Evolutionary conservation across 2,888 invertebrate genomes (phyloP).

Genomic region (Cybosia mesomella): DNA sequence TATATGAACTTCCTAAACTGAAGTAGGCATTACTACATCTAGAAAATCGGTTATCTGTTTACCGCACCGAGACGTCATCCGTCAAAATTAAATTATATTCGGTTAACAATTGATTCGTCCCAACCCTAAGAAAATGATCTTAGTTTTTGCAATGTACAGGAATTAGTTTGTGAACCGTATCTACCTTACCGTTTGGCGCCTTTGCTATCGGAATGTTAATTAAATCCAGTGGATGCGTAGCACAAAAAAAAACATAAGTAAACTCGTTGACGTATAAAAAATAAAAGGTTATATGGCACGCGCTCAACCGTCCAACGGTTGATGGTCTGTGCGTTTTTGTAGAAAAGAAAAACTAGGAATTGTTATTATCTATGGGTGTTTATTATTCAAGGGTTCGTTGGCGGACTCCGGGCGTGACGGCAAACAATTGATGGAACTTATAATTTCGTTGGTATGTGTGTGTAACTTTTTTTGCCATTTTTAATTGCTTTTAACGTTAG

Average conservation of each 20-base stretch:
- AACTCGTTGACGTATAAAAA: conserved; percentile 68
- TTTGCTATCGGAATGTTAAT: conserved; percentile 58
- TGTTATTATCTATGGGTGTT: conserved; percentile 12
- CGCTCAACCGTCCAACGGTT: conserved; percentile 55
- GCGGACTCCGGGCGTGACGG: conserved; percentile 21
- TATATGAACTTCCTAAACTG: neutral
- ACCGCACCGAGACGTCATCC: neutral
- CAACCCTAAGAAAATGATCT: conserved; percentile 23
- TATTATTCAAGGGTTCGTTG: conserved; percentile 24
- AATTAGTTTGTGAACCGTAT: conserved; percentile 16
- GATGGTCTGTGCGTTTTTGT: conserved; percentile 6
- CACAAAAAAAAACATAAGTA: conserved; percentile 59
- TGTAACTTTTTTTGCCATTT: conserved; percentile 3
- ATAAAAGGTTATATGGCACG: conserved; percentile 77
- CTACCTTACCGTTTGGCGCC: conserved; percentile 41
- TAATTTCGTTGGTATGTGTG: conserved; percentile 1
- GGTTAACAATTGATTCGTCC: neutral
- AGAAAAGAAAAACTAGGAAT: conserved; percentile 19
- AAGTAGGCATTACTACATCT: neutral
- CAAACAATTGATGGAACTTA: conserved; percentile 6
- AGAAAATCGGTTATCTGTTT: neutral
- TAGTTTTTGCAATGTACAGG: conserved; percentile 18
- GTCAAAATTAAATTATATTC: neutral
- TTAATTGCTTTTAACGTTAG: neutral
- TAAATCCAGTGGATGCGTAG: conserved; percentile 44